Evolutionary conservation across 2,113 vertebrate genomes (phyloP), one percentile per base, ranked within the genome.

Genomic region (Myanophis thanlyinensis): DNA sequence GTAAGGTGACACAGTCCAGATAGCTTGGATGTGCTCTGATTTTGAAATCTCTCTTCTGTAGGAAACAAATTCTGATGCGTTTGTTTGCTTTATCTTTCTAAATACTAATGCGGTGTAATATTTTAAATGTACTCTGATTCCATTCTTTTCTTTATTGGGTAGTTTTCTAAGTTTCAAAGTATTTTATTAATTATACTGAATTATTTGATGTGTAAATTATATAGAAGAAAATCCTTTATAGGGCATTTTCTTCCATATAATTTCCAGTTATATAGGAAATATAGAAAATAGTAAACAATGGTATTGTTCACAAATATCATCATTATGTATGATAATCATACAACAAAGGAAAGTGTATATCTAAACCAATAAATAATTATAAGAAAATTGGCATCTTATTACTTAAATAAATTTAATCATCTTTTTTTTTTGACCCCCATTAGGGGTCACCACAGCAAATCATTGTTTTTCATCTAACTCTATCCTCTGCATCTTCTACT

Each of bases 91-190:
- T n/a, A 27, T 95, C 94, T 95, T 93, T 97, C 97, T 97, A 97
- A 95, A 96, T 97, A 95, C 93, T 94, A 85, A 91, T 96, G 94
- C 96, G 97, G 93, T 96, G 89, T 95, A 97, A 89, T 54, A 90
- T 89, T 95, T 97, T 94, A 94, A 95, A 93, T 95, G 97, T 96
- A 97, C 97, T 97, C 96, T 97, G 95, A 97, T 97, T 97, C 95
- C 93, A 93, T 96, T 98, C 97, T 98, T 98, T 96, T 98, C 97
- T 98, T 98, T 98, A 98, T 97, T 98, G 96, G 97, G 95, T 93
- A 95, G 97, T 98, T 97, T 98, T 97, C 97, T 98, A 97, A 98
- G 97, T 97, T 98, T 98, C 97, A 98, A 98, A 96, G 97, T 97
- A 96, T 97, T 97, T 98, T 97, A 98, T 97, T 97, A 96, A 97